Evolutionary conservation across 2,888 invertebrate species (phyloP).

Genomic region (Scotopteryx bipunctaria): DNA sequence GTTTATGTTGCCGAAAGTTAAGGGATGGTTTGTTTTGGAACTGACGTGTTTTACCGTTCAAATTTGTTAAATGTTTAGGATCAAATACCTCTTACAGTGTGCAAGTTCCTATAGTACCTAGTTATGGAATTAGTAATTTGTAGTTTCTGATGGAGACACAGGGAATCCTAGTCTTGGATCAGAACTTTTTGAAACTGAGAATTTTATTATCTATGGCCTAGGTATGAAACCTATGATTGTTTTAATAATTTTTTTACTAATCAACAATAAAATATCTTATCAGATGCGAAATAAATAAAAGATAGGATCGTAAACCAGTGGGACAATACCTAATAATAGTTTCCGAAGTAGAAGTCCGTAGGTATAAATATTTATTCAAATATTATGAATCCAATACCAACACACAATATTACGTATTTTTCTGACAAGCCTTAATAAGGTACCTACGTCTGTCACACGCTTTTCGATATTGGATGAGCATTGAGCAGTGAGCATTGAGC

Average conservation of each 20-base stretch:
- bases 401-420: constrained; percentile 36
- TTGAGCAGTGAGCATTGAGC: constrained; percentile 1
- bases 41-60: background rate
- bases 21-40: constrained; percentile 22
- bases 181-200: no score
- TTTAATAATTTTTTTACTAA: no score
- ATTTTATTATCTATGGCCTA: no score
- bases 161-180: no score
- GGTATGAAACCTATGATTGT: no score
- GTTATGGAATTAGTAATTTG: no score
- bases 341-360: constrained; percentile 2
- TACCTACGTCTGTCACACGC: constrained; percentile 45
- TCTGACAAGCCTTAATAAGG: constrained; percentile 48
- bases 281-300: no score
- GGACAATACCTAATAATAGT: constrained; percentile 1
- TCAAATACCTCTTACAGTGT: no score
- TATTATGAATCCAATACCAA: constrained; percentile 26
- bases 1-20: constrained; percentile 38
- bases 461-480: constrained; percentile 40
- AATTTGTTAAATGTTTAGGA: background rate
- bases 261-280: no score
- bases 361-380: constrained; percentile 32
- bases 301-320: background rate
- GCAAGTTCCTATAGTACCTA: no score
- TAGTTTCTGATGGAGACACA: no score